phyloP scores from a whole-genome alignment of 2,888 invertebrate species.

The Drosophila phalerata region DNA sequence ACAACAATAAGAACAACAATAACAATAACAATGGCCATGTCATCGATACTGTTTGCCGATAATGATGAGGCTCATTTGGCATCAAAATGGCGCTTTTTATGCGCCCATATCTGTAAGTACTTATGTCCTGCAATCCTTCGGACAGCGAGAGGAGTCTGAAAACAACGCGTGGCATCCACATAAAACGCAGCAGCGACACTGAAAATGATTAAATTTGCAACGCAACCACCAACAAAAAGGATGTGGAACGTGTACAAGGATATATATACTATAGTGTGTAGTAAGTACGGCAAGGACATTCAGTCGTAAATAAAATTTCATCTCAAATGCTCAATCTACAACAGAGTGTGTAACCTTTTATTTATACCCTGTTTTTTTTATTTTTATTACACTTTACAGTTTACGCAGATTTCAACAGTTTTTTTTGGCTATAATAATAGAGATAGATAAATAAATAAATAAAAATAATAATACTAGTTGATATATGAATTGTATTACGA shows the following conservation, averaged over 20 bases:
- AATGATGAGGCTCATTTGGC: constrained; percentile 73
- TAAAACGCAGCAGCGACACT: constrained; percentile 57
- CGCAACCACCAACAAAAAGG: constrained; percentile 21
- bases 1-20: constrained; percentile 34
- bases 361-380: constrained; percentile 1
- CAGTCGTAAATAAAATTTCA: constrained; percentile 48
- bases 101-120: constrained; percentile 18
- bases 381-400: neutral
- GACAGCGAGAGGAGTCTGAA: neutral
- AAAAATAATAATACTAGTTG: neutral
- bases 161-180: constrained; percentile 41
- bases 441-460: neutral
- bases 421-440: neutral
- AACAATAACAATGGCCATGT: constrained; percentile 47
- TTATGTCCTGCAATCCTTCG: constrained; percentile 23
- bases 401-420: neutral
- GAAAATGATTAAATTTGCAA: constrained; percentile 66
- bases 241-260: neutral
- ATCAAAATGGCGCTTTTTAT: constrained; percentile 56
- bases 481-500: neutral
- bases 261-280: too few relatives aligned
- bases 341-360: constrained; percentile 6
- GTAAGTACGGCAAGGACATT: constrained; percentile 24
- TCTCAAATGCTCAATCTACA: constrained; percentile 32
- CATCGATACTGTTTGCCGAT: constrained; percentile 57